Base-by-base conservation (phyloP, 1,140 invertebrate species). In the Dendrolimus punctatus region DNA sequence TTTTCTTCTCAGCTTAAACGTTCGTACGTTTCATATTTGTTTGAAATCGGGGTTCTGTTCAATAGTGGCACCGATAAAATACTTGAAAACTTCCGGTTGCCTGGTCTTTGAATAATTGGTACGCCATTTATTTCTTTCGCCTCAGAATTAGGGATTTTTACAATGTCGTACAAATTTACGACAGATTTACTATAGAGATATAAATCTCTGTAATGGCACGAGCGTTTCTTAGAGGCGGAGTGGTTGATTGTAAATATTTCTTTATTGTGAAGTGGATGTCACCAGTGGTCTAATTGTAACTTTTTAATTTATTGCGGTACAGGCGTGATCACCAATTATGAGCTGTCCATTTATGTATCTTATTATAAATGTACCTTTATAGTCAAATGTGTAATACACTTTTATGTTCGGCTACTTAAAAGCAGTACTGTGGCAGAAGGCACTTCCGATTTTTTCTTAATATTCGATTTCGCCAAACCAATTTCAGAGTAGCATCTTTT, bases 171-270 rank as follows among this genome's bases (percentile, higher is more conserved):
- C 58, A 69, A 80, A 82, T 85, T 83, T 83, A 85, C 71, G 76
- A 68, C 69, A 39, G 23, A 46, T 60, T 70, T 82, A 82, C 65
- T 83, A 59, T 56, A 50, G 56, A 61, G 58, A 60, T 67, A 83
- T 83, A 83, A 85, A 81, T 85, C 77, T 83, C 58, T 57, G 58
- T 73, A 80, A 78, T 78, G 70, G 79, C 77, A 80, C 73, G 71
- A 80, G 78, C 63, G 52, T 57, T 60, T 51, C 50, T 23, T 23
- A 23, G 23, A 23, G 23, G 23, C 51, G 73, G 74, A 76, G 75
- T 80, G 63, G 57, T 58, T 46, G 66, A 73, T 80, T 71, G 66
- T 74, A 60, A 62, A 57, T 52, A 52, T 51, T 60, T 55, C 62
- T 68, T 64, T 62, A 62, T 37, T 57, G 60, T 57, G 62, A 66